Conservation (phyloP, 1,140 invertebrate genomes). For the Branchinecta lynchi region DNA sequence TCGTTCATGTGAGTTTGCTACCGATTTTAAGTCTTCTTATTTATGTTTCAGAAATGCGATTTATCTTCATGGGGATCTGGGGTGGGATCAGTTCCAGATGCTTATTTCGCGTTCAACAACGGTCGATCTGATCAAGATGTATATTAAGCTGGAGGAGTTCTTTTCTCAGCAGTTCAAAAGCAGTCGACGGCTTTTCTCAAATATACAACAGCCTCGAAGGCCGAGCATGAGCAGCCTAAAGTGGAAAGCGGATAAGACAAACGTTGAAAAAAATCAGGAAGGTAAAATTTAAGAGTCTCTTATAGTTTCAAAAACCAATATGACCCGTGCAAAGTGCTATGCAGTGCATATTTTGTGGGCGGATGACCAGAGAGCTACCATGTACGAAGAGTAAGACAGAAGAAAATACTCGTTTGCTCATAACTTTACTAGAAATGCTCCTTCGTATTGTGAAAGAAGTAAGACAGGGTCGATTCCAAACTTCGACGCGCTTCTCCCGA, state of each 20-base stretch:
- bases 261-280: not conserved
- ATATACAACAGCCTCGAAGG: constrained; percentile 25
- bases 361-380: too few species aligned
- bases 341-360: too few species aligned
- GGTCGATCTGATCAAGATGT: constrained; percentile 89
- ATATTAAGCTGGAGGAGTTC: constrained; percentile 88
- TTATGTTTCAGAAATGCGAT: constrained; percentile 34
- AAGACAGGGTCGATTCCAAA: too few species aligned
- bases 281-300: not conserved
- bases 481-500: too few species aligned
- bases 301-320: too few species aligned
- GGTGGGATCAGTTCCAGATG: constrained; percentile 88
- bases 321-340: too few species aligned
- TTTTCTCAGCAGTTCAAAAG: constrained; percentile 89
- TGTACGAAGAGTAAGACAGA: too few species aligned
- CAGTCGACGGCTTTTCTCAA: constrained; percentile 73
- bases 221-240: constrained; percentile 8
- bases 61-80: constrained; percentile 78
- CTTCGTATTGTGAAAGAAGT: too few species aligned
- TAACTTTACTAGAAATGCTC: too few species aligned
- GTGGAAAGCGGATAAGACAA: constrained; percentile 18
- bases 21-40: not conserved
- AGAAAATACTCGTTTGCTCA: too few species aligned
- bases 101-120: constrained; percentile 93
- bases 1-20: too few species aligned